Conservation (phyloP, 2,113 vertebrate genomes). For the Leucoraja erinaceus region DNA sequence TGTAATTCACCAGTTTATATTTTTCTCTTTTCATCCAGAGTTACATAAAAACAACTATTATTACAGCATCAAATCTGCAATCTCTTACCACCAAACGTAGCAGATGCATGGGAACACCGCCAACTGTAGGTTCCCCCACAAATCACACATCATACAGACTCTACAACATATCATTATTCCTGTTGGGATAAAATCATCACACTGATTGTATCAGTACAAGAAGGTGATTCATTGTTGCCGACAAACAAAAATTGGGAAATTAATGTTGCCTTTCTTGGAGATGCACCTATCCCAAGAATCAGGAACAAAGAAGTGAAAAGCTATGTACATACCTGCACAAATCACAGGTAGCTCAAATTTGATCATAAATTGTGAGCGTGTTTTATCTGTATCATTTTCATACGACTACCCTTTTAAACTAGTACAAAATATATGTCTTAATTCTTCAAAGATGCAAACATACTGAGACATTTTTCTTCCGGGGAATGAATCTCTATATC, state of each 20-base stretch:
- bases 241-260: neutral
- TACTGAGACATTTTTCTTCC: neutral
- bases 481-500: neutral
- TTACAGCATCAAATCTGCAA: neutral
- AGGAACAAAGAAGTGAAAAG: too few relatives aligned
- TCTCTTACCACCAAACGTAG: neutral
- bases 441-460: neutral
- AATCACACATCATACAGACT: neutral
- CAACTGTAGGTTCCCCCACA: neutral
- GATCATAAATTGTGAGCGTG: too few relatives aligned
- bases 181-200: neutral
- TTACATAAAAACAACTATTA: neutral
- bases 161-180: too few relatives aligned
- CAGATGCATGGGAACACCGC: neutral
- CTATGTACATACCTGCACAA: too few relatives aligned
- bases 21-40: neutral
- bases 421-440: neutral
- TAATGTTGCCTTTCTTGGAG: neutral
- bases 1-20: neutral
- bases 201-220: neutral
- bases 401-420: too few relatives aligned
- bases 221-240: neutral
- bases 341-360: too few relatives aligned
- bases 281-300: too few relatives aligned
- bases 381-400: too few relatives aligned